phyloP scores from a whole-genome alignment of 2,888 invertebrate genomes.

The Holacanthella duospinosa region DNA sequence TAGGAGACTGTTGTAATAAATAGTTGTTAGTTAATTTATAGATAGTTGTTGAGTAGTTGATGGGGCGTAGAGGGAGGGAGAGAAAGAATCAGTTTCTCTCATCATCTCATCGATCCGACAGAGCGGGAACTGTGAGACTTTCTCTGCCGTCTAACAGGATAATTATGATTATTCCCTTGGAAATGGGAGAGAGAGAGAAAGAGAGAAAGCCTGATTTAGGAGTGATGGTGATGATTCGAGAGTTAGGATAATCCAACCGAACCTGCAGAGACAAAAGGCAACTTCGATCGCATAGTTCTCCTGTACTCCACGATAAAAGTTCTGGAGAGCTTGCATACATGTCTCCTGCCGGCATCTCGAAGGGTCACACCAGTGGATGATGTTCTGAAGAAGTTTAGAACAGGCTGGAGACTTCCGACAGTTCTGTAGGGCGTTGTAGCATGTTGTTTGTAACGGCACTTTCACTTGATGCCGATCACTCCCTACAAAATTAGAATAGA shows the following conservation, averaged over 20 bases:
- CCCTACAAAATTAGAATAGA: not conserved
- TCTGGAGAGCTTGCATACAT: constrained; percentile 76
- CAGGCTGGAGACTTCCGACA: constrained; percentile 74
- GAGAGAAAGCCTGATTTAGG: not conserved
- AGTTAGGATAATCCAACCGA: constrained; percentile 43
- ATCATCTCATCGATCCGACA: not conserved
- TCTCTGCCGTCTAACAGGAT: not conserved
- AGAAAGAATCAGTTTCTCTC: constrained; percentile 1
- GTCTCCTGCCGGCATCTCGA: constrained; percentile 69
- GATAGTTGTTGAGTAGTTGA: constrained; percentile 12
- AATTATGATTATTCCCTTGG: not conserved
- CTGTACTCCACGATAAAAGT: constrained; percentile 70
- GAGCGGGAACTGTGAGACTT: not conserved
- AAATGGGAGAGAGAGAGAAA: not conserved
- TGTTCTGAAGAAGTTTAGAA: constrained; percentile 66
- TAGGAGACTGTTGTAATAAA: constrained; percentile 11
- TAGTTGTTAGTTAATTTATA: constrained; percentile 17
- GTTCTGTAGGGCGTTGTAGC: constrained; percentile 70
- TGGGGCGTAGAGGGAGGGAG: constrained; percentile 1
- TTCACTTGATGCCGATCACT: constrained; percentile 13
- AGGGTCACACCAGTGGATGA: constrained; percentile 68
- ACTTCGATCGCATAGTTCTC: constrained; percentile 77
- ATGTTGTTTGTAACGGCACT: constrained; percentile 60
- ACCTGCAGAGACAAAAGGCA: constrained; percentile 89
- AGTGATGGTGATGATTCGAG: not conserved